These are phyloP conservation scores for Amblyteles armatorius DNA, from an alignment of 2,888 invertebrate genomes.

Conservation along the genomic window DNA sequence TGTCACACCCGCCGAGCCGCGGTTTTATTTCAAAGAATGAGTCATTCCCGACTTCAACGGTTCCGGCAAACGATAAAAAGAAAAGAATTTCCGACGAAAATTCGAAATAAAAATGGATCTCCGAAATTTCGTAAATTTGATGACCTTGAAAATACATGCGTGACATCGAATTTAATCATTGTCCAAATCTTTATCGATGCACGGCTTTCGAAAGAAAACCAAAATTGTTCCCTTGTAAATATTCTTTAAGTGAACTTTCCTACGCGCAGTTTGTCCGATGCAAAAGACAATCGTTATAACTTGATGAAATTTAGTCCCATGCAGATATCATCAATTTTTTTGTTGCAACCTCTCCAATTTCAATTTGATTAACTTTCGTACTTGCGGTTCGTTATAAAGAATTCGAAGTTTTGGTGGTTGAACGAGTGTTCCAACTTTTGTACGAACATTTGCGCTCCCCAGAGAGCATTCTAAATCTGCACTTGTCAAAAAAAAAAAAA, in stretches of 20 bases:
- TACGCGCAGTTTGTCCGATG: no score
- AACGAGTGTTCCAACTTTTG: background rate
- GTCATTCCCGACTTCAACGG: background rate
- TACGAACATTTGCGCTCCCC: background rate
- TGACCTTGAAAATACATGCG: no score
- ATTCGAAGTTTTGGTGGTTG: background rate
- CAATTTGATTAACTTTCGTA: background rate
- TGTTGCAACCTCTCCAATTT: background rate
- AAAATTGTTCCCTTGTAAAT: no score
- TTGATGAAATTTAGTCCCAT: no score
- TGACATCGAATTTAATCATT: no score
- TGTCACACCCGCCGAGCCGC: constrained; percentile 27
- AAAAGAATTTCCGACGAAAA: background rate
- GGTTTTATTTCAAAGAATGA: constrained; percentile 41
- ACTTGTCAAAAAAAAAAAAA: background rate
- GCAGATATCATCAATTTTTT: no score
- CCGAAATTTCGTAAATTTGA: background rate
- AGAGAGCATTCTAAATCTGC: constrained; percentile 7
- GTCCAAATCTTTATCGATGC: no score
- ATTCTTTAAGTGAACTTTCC: no score
- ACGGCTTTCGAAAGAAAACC: no score
- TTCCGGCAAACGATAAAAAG: background rate
- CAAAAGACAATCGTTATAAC: no score
- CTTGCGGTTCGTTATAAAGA: background rate
- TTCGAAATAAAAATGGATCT: background rate